These are phyloP conservation scores for Psittacula cyanocephala DNA, from an alignment of 2,113 vertebrate genomes.

Conservation along the genomic window DNA sequence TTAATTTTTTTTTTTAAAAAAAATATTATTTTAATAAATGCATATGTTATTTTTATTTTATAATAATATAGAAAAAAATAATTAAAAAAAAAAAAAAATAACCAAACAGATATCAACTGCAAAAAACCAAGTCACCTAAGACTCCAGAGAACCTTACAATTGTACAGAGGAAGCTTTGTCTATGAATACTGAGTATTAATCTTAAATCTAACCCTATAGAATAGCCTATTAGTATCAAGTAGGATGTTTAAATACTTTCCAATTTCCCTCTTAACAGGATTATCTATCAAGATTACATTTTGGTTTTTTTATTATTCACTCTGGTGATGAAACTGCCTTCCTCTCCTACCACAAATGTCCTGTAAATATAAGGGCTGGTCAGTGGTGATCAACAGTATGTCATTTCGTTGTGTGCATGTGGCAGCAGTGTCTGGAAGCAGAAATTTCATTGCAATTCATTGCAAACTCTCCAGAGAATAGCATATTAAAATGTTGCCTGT, in stretches of 20 bases:
- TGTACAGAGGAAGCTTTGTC: neutral
- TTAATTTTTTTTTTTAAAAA: too few relatives aligned
- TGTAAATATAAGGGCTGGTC: neutral
- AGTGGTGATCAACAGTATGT: neutral
- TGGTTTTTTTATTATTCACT: conserved; percentile 16
- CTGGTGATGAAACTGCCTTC: neutral
- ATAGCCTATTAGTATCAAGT: neutral
- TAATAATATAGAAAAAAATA: neutral
- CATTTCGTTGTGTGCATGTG: neutral
- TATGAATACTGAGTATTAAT: conserved; percentile 10
- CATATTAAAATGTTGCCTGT: neutral
- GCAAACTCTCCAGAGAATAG: neutral
- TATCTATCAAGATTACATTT: conserved; percentile 47
- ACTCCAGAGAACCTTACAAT: neutral
- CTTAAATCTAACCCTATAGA: conserved; percentile 20
- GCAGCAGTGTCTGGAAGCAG: conserved; percentile 1
- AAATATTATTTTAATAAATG: neutral
- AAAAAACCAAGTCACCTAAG: neutral
- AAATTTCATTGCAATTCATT: conserved; percentile 15
- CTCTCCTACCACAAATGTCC: neutral
- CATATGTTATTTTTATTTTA: neutral
- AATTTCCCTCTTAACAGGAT: conserved; percentile 36
- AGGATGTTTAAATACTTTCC: conserved; percentile 29
- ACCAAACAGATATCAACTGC: neutral
- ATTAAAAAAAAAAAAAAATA: neutral